Evolutionary conservation across 2,888 invertebrate genomes (phyloP), one percentile per base, ranked within the genome.

Genomic region (Darwinula stevensoni): DNA sequence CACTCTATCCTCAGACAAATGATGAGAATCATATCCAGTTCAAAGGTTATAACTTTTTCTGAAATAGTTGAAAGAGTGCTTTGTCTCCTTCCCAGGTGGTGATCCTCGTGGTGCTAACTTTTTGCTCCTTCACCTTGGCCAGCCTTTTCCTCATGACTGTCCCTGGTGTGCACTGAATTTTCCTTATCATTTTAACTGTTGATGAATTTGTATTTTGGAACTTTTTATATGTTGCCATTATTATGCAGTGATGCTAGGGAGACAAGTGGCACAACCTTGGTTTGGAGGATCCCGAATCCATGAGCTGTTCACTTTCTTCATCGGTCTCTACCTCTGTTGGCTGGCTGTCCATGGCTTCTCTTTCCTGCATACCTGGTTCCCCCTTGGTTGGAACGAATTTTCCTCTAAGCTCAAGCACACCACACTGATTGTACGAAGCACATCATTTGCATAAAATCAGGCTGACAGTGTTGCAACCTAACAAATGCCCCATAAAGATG

Each of bases 311-410:
- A 91, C 91, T 1, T 78, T 84, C 0, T 84, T 88, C 1, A 75
- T 75, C 47, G 76, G 94, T 4, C 69, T 84, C 39, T 97, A 94
- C 54, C 62, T 84, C 12, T 86, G 86, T 52, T 91, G 91, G 88
- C 62, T 88, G 37, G 54, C 65, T n/a, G 70, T 78, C 0, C 65
- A 86, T 18, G 73, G 74, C 12, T 59, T 72, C 14, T 68, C 74
- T 5, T 58, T 88, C 27, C 63, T 80, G 14, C 63, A 70, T 31
- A 71, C 74, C 39, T 78, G 88, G 71, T 57, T 86, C 40, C 82
- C 86, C 0, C 74, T 75, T 43, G 91, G 88, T 1, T 65, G 78
- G 33, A 62, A 66, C 1, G 72, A 47, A 29, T 49, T 57, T 18
- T 40, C 48, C 16, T 35, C 27, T 4, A 37, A 39, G 16, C 27